Base-by-base conservation (phyloP, 2,113 vertebrate genomes). In the Struthidea cinerea region DNA sequence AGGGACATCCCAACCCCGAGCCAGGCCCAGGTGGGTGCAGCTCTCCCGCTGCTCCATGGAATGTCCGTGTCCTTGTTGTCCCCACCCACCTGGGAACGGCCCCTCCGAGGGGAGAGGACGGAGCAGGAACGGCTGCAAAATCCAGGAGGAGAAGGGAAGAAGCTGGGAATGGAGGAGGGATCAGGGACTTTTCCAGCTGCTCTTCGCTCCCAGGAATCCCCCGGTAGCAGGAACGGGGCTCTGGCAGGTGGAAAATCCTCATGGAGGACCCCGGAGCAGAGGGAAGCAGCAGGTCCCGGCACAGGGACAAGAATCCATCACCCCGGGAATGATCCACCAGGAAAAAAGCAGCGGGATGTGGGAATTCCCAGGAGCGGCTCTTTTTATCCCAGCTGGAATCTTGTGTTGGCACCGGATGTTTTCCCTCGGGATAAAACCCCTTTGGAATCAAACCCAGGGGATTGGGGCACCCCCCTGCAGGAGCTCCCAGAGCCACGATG, bases 231-330 rank as follows among this genome's bases (percentile, higher is more conserved):
- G 78, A 76, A 63, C 0, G 4, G 37, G 30, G 12, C 9, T 76
- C 13, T 7, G 1, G 12, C 30, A 46, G 35, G 15, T 27, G 42
- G 78, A 12, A 82, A 63, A 33, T 44, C 56, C 67, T 64, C 39
- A 18, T 1, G 18, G 27, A 61, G n/a, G 14, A 46, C 8, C 80
- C 28, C 0, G 3, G 41, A 69, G 55, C 13, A 1, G 15, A 2
- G 14, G 59, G 47, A 32, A 53, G n/a, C 46, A 53, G 70, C 60
- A 47, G 73, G 41, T 27, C 37, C 42, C 0, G 10, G 37, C 30
- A 53, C 28, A 70, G 24, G 60, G 30, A 75, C 26, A 30, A 80
- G 57, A 4, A 0, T 47, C 64, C 2, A 7, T 9, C n/a, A 2
- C 37, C 6, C 20, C 28, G 35, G 87, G 55, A 63, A 44, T 4